Conservation (phyloP, 2,113 vertebrate species). For the Cyprinodon brontotheroides region DNA sequence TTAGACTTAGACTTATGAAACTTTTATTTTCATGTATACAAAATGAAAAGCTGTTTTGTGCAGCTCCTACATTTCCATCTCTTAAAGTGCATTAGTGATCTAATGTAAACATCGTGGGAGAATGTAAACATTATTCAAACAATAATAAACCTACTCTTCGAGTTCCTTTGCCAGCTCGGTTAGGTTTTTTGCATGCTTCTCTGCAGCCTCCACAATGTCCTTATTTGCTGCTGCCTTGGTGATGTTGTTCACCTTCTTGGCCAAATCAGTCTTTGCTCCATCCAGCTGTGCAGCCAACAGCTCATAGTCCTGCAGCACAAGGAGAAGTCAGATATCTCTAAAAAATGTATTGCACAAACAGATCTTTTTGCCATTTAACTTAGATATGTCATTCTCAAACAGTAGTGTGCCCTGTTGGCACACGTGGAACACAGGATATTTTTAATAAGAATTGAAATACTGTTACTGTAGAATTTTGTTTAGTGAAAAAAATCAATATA, state of each 20-base stretch:
- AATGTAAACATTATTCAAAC: neutral
- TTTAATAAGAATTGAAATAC: too few species aligned
- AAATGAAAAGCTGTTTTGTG: too few species aligned
- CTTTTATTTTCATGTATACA: too few species aligned
- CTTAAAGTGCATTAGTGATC: too few species aligned
- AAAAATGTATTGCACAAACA: constrained; percentile 1
- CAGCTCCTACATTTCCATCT: too few species aligned
- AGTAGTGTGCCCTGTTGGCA: too few species aligned
- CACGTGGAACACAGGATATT: too few species aligned
- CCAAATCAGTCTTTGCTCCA: constrained; percentile 86
- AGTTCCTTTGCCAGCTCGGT: constrained; percentile 84
- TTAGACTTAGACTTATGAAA: too few species aligned
- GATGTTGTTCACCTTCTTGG: constrained; percentile 81
- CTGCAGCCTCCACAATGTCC: constrained; percentile 83
- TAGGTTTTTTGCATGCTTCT: constrained; percentile 84
- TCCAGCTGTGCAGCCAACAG: constrained; percentile 85
- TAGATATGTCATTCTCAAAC: neutral
- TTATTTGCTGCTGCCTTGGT: constrained; percentile 82
- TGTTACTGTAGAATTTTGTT: too few species aligned
- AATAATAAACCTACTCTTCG: constrained; percentile 80
- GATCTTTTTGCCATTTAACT: constrained; percentile 22
- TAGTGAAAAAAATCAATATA: too few species aligned
- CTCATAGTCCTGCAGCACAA: constrained; percentile 85
- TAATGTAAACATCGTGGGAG: too few species aligned
- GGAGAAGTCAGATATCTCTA: constrained; percentile 9